Percentiles rank a stretch among this genome's conserved stretches.
phyloP scores from a whole-genome alignment of 2,113 vertebrate species.

The Athene cunicularia region DNA sequence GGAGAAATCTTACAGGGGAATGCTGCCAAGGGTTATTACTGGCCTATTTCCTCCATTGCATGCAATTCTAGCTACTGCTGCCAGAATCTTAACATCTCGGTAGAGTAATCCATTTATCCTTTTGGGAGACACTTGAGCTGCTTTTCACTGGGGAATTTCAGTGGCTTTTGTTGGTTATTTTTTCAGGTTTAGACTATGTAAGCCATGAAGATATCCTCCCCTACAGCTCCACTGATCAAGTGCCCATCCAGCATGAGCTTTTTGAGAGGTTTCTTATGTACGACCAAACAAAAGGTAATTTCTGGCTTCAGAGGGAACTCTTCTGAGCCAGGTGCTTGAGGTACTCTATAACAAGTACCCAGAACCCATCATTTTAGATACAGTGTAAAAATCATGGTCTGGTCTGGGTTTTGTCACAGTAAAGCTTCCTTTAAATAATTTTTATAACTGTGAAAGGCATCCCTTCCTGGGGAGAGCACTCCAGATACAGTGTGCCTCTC shows the following conservation, averaged over 20 bases:
- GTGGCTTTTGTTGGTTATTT: background rate
- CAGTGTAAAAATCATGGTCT: accelerated
- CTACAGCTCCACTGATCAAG: constrained; percentile 92
- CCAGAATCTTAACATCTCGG: background rate
- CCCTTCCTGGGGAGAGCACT: background rate
- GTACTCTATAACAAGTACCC: background rate
- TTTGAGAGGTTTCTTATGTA: constrained; percentile 95
- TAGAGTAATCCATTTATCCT: background rate
- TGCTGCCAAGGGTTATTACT: background rate
- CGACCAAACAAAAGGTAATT: constrained; percentile 91
- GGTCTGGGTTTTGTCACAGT: background rate
- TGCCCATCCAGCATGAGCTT: constrained; percentile 96
- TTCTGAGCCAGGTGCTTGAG: background rate
- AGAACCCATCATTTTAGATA: background rate
- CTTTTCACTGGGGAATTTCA: background rate
- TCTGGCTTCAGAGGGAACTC: background rate
- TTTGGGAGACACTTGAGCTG: background rate
- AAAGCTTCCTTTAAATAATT: background rate
- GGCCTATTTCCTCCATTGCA: background rate
- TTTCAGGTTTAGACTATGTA: constrained; percentile 93
- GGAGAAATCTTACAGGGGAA: background rate
- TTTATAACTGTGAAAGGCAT: background rate
- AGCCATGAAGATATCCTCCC: constrained; percentile 98
- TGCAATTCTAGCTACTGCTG: background rate
- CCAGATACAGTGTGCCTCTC: background rate